A percentile compares a stretch with the other conserved stretches of the same genome.
Evolutionary conservation across 2,113 vertebrate genomes (phyloP).

Genomic region (Sula dactylatra): DNA sequence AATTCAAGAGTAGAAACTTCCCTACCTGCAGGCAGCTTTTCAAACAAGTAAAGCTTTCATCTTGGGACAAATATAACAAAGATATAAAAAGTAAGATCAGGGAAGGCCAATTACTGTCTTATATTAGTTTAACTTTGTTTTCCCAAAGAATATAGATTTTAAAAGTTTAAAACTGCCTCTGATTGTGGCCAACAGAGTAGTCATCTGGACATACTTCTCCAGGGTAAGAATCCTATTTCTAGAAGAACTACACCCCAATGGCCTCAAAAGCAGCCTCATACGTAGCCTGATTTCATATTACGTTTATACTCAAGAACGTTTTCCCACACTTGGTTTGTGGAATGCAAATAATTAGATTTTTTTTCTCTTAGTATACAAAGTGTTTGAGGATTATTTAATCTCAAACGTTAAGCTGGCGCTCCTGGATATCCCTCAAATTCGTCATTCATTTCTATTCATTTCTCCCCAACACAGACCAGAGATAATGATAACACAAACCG

Average conservation of each 20-base stretch:
- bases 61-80: not conserved
- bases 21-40: not conserved
- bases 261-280: not conserved
- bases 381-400: not conserved
- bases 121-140: not conserved
- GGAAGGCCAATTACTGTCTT: not conserved
- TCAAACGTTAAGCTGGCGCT: not conserved
- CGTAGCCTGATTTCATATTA: not conserved
- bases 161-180: not conserved
- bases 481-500: not conserved
- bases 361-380: not conserved
- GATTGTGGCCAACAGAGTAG: not conserved
- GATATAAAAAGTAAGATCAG: not conserved
- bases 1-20: not conserved
- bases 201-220: not conserved
- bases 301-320: not conserved
- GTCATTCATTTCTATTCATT: not conserved
- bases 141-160: not conserved
- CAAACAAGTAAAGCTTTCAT: not conserved
- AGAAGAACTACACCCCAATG: not conserved
- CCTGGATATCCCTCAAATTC: not conserved
- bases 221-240: not conserved
- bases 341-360: not conserved
- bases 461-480: not conserved
- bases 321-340: not conserved